A percentile compares a stretch with the other conserved stretches of the same genome.
phyloP scores from a whole-genome alignment of 2,797 vertebrate species.

The Calcarius lapponicus region DNA sequence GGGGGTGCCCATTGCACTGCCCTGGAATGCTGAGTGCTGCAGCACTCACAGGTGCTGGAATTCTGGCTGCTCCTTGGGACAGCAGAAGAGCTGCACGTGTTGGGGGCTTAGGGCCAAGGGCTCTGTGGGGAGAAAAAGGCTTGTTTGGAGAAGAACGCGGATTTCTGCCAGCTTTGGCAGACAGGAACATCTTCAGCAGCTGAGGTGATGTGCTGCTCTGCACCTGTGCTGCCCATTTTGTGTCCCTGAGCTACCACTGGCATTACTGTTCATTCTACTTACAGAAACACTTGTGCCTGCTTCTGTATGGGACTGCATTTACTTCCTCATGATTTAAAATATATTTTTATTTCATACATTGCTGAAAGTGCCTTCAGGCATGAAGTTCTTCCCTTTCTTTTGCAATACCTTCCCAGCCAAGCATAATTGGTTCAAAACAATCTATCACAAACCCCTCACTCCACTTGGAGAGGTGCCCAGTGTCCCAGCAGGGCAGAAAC shows the following conservation, averaged over 20 bases:
- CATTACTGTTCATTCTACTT: not conserved
- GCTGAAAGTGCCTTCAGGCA: not conserved
- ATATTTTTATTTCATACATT: not conserved
- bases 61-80: not conserved
- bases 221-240: not conserved
- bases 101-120: not conserved
- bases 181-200: not conserved
- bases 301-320: not conserved
- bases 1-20: not conserved
- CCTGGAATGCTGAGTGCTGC: not conserved
- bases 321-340: not conserved
- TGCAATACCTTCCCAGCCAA: not conserved
- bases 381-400: not conserved
- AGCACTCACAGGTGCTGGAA: not conserved
- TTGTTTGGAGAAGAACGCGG: not conserved
- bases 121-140: not conserved
- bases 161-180: not conserved
- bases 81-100: not conserved
- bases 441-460: not conserved
- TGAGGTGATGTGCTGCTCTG: not conserved
- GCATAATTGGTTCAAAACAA: not conserved
- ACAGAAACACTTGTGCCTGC: not conserved
- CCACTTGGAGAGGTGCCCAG: not conserved
- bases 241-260: not conserved
- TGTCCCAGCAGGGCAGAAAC: constrained; percentile 1